phyloP scores from a whole-genome alignment of 2,797 vertebrate species.

The Chloroceryle inda region DNA sequence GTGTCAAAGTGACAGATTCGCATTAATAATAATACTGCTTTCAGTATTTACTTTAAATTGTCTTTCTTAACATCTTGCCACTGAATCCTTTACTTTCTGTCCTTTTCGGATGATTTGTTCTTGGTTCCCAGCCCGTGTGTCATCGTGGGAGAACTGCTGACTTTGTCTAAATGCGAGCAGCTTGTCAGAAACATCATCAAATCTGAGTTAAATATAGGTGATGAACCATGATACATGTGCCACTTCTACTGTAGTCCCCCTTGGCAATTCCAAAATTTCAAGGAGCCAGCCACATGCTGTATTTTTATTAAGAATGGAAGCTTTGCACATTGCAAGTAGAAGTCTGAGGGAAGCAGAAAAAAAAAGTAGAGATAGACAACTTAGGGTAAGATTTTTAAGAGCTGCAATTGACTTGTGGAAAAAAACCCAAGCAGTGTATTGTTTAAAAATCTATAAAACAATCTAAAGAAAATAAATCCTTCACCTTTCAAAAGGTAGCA shows the following conservation, averaged over 20 bases:
- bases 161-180: slow-evolving; percentile 15
- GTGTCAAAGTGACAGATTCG: not conserved
- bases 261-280: not conserved
- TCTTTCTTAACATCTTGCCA: not conserved
- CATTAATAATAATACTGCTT: not conserved
- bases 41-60: not conserved
- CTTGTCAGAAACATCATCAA: slow-evolving; percentile 7
- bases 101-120: not conserved
- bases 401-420: not conserved
- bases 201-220: slow-evolving; percentile 34
- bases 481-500: not conserved
- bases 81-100: not conserved
- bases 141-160: slow-evolving; percentile 29
- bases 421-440: not conserved
- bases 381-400: not conserved
- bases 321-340: not conserved
- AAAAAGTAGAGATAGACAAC: not conserved
- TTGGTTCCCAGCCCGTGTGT: not conserved
- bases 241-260: not conserved
- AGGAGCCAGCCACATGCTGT: not conserved
- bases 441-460: not conserved
- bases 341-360: not conserved
- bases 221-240: not conserved
- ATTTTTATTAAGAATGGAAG: not conserved
- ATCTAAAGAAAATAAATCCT: not conserved